Evolutionary conservation across 1,140 invertebrate genomes (phyloP), one percentile per base, ranked within the genome.

Genomic region (Drosophila sp.): DNA sequence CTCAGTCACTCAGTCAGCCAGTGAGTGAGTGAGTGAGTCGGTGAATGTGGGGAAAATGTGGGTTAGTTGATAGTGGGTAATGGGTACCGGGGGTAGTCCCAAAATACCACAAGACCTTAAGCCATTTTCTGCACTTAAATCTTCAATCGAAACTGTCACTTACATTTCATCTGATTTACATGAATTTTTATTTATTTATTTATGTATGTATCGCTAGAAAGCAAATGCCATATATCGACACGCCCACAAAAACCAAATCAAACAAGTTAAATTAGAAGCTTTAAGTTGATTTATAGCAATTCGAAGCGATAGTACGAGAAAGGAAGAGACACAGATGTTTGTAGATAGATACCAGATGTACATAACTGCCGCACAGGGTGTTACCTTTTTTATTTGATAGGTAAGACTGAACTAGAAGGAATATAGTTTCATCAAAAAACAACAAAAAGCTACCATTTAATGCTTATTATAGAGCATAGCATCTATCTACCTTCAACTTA

Each of bases 201-300:
- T 23, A 61, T 25, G n/a, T 35, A 38, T 35, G 66, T 79, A 82
- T 65, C 72, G 61, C 56, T 79, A 70, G 63, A 79, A 83, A 83
- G 76, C 83, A 67, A 79, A 86, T 86, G 79, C 56, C 69, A 79
- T 66, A 62, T 82, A 62, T 82, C 71, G 66, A 69, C 40, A 74
- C 75, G 67, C 80, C 64, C 67, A 84, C 70, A 72, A 66, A 60
- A 60, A 70, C 54, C 33, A 69, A 70, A 56, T 60, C 55, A 50
- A 38, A 27, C 66, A 80, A 47, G 44, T 47, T 47, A 25, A 47
- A 7, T 56, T 76, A 40, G 41, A 58, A 64, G 78, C 73, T 57
- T 72, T 56, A 72, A 67, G 62, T 77, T 85, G 79, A 85, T 85
- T 85, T 77, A 77, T 62, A 68, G 75, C 78, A 81, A 81, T 81